Conservation (phyloP, 2,888 invertebrate genomes). For the Ichneumoninae sp. region DNA sequence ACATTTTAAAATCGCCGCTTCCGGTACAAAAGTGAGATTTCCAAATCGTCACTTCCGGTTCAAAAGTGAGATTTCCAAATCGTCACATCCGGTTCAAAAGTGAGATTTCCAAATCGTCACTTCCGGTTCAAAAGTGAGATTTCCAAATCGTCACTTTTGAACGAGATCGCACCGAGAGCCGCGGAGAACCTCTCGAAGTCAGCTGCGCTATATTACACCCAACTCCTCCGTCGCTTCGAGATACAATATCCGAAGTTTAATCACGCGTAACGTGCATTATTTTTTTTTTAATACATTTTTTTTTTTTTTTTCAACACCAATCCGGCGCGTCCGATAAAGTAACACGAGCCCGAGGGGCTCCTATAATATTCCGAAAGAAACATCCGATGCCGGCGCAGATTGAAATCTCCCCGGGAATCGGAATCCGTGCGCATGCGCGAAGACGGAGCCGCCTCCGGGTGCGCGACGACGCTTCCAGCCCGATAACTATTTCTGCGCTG, state of each 20-base stretch:
- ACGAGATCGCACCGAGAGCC: too few relatives aligned
- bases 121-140: too few relatives aligned
- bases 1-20: too few relatives aligned
- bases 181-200: slow-evolving; percentile 24
- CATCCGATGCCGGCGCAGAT: slow-evolving; percentile 30
- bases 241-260: slow-evolving; percentile 59
- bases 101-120: too few relatives aligned
- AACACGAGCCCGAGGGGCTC: slow-evolving; percentile 40
- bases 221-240: background rate
- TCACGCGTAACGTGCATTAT: slow-evolving; percentile 58
- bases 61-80: too few relatives aligned
- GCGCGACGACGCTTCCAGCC: slow-evolving; percentile 17
- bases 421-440: slow-evolving; percentile 21
- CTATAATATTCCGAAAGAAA: slow-evolving; percentile 40
- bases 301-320: slow-evolving; percentile 50
- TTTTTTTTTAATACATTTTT: slow-evolving; percentile 38
- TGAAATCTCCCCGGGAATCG: slow-evolving; percentile 45
- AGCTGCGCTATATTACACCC: slow-evolving; percentile 43
- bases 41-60: too few relatives aligned
- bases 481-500: slow-evolving; percentile 10
- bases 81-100: too few relatives aligned
- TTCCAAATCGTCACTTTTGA: too few relatives aligned
- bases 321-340: slow-evolving; percentile 33
- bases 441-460: slow-evolving; percentile 16
- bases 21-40: too few relatives aligned